Evolutionary conservation across 2,113 vertebrate species (phyloP).

Genomic region (Oryzias curvinotus): DNA sequence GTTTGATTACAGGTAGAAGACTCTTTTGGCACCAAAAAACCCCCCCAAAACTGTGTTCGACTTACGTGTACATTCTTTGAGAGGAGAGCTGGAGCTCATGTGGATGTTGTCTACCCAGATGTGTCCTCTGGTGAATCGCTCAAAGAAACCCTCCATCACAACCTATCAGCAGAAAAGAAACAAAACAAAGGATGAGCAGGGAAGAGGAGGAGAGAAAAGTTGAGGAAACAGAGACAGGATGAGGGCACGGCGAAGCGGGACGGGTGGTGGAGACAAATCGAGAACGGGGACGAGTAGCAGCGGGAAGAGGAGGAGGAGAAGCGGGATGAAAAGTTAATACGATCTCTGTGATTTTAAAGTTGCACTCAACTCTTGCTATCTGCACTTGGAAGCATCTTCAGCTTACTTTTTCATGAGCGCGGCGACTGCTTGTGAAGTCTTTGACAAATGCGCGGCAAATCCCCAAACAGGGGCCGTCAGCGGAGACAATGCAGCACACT

Average conservation of each 20-base stretch:
- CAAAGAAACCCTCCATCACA: conserved; percentile 90
- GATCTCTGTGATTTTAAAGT: conserved; percentile 50
- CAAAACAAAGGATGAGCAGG: conserved; percentile 5
- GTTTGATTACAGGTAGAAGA: neutral
- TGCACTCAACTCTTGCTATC: conserved; percentile 42
- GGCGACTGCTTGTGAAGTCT: conserved; percentile 44
- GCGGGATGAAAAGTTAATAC: conserved; percentile 55
- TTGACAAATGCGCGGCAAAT: conserved; percentile 30
- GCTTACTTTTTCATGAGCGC: conserved; percentile 55
- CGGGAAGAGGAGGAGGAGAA: conserved; percentile 35
- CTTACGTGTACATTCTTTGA: conserved; percentile 94
- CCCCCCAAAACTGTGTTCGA: conserved; percentile 17
- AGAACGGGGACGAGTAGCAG: conserved; percentile 32
- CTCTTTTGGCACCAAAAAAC: neutral
- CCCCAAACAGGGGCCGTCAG: conserved; percentile 26
- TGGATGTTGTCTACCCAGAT: conserved; percentile 93
- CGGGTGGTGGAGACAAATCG: conserved; percentile 17
- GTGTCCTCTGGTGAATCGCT: conserved; percentile 82
- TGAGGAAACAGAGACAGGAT: conserved; percentile 32
- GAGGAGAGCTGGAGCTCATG: conserved; percentile 83
- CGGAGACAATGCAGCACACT: conserved; percentile 22
- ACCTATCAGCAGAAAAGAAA: conserved; percentile 73
- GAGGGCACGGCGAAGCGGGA: conserved; percentile 1
- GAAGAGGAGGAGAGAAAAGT: conserved; percentile 14
- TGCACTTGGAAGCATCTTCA: conserved; percentile 15